These are phyloP conservation scores for Rhynchonycteris naso DNA, from an alignment of 2,797 vertebrate species.

Conservation along the genomic window DNA sequence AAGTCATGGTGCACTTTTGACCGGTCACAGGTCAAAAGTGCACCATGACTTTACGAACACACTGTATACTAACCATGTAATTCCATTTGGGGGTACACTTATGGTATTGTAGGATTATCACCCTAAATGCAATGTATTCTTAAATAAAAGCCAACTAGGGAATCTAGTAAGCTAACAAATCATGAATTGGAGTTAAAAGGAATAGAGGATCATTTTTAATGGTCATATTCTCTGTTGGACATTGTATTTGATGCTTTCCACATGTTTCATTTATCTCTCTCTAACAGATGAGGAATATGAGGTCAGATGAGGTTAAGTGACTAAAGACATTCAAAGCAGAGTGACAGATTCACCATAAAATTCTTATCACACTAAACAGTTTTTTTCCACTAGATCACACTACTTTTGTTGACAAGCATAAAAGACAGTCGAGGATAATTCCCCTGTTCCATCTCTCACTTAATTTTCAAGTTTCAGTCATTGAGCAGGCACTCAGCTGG, in stretches of 20 bases:
- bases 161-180: background rate
- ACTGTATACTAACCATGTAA: background rate
- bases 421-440: background rate
- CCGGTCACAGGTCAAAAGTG: too few species aligned
- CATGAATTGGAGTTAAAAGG: background rate
- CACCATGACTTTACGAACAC: too few species aligned
- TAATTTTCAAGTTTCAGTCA: background rate
- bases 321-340: background rate
- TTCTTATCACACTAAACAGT: background rate
- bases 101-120: background rate
- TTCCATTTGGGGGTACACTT: background rate
- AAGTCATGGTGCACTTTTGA: too few species aligned
- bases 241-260: background rate
- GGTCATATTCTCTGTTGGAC: background rate
- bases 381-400: background rate
- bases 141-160: background rate
- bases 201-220: background rate
- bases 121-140: background rate
- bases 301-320: background rate
- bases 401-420: background rate
- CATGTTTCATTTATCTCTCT: background rate
- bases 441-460: too few species aligned
- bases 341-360: background rate
- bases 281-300: background rate
- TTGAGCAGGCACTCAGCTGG: background rate